These are phyloP conservation scores for Mythimna loreyi DNA, from an alignment of 2,888 invertebrate species.

Conservation along the genomic window DNA sequence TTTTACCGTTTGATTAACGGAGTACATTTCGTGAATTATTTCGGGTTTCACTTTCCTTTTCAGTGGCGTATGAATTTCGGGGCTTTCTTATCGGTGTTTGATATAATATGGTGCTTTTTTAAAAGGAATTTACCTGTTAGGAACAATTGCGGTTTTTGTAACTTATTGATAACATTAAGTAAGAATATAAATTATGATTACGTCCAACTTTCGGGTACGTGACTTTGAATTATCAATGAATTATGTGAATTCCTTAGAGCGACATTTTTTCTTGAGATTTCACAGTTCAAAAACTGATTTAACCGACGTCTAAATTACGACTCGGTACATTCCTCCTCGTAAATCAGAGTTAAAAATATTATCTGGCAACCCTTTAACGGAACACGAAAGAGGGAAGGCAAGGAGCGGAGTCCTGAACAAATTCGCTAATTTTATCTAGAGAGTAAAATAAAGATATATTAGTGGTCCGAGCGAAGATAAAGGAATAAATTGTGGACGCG, in stretches of 20 bases:
- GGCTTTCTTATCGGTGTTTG: slow-evolving; percentile 22
- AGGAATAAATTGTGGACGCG: slow-evolving; percentile 89
- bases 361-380: slow-evolving; percentile 81
- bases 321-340: slow-evolving; percentile 68
- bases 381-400: slow-evolving; percentile 72
- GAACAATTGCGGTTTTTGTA: neutral
- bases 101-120: slow-evolving; percentile 10
- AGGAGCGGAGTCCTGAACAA: slow-evolving; percentile 77
- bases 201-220: neutral
- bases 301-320: slow-evolving; percentile 48
- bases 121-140: neutral
- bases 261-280: neutral
- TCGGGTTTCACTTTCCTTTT: slow-evolving; percentile 42
- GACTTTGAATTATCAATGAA: slow-evolving; percentile 17
- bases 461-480: slow-evolving; percentile 88
- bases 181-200: slow-evolving; percentile 5
- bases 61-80: slow-evolving; percentile 13
- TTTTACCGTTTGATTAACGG: slow-evolving; percentile 57
- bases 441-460: slow-evolving; percentile 89
- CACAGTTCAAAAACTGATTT: neutral
- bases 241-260: slow-evolving; percentile 6
- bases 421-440: slow-evolving; percentile 88
- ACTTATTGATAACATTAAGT: neutral
- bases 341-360: slow-evolving; percentile 80
- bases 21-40: slow-evolving; percentile 36